Percentiles rank a stretch among this genome's conserved stretches.
These are phyloP conservation scores for Trogon surrucura DNA, from an alignment of 2,113 vertebrate species.

Conservation along the genomic window DNA sequence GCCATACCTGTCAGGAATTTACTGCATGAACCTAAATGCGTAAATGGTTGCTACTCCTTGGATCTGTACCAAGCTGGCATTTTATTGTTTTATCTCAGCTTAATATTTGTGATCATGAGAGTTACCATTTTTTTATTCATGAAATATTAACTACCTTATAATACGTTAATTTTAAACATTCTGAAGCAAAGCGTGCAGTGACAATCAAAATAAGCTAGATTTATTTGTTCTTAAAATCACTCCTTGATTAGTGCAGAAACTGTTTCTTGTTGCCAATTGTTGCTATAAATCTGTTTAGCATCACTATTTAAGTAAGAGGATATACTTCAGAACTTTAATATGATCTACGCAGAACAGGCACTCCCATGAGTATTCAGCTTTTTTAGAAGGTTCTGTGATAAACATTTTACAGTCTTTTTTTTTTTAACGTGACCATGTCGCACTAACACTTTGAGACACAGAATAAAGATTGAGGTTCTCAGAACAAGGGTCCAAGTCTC, in stretches of 20 bases:
- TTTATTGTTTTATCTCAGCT: neutral
- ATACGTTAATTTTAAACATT: neutral
- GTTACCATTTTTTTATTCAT: neutral
- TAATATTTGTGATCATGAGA: too few species aligned
- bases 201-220: neutral
- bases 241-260: neutral
- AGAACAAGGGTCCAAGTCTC: neutral
- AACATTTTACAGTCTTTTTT: neutral
- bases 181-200: neutral
- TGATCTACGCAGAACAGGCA: neutral
- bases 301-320: neutral
- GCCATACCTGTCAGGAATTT: neutral
- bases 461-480: neutral
- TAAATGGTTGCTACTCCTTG: neutral
- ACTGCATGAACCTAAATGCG: neutral
- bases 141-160: neutral
- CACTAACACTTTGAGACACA: neutral
- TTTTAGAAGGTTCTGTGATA: neutral
- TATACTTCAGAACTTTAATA: neutral
- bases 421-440: neutral
- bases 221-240: neutral
- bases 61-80: neutral
- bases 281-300: neutral
- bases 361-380: neutral
- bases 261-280: neutral